These are phyloP conservation scores for Lepidurus arcticus DNA, from an alignment of 1,140 invertebrate genomes.

Conservation along the genomic window DNA sequence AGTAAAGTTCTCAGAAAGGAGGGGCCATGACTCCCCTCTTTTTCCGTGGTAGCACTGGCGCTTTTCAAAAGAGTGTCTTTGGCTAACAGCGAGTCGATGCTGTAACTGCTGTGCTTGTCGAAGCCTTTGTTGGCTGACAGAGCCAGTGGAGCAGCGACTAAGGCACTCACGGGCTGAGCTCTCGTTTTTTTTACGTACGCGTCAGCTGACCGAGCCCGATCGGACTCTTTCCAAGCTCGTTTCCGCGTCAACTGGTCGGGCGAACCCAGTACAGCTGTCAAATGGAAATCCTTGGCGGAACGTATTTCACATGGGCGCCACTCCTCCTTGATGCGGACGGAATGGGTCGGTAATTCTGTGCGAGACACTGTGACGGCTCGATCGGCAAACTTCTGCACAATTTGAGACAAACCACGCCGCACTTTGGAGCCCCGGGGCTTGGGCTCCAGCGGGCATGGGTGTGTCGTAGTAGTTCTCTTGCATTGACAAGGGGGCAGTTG, in stretches of 20 bases:
- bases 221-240: not conserved
- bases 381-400: not conserved
- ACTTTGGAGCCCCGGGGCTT: not conserved
- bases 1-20: slow-evolving; percentile 12
- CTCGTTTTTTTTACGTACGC: slow-evolving; percentile 29
- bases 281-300: slow-evolving; percentile 9
- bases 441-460: not conserved
- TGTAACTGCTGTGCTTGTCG: slow-evolving; percentile 33
- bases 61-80: slow-evolving; percentile 25
- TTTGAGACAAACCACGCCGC: not conserved
- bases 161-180: slow-evolving; percentile 29
- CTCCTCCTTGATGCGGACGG: not conserved
- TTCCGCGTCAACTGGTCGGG: not conserved
- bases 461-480: not conserved
- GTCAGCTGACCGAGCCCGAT: slow-evolving; percentile 4
- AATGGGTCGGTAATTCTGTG: not conserved
- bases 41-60: not conserved
- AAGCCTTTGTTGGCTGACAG: slow-evolving; percentile 32
- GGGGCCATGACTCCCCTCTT: not conserved
- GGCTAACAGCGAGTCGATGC: slow-evolving; percentile 32
- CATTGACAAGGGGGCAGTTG: slow-evolving; percentile 13
- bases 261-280: not conserved
- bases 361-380: not conserved
- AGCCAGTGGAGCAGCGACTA: slow-evolving; percentile 19
- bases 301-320: not conserved